phyloP scores from a whole-genome alignment of 2,888 invertebrate species.

The Therioaphis trifolii region DNA sequence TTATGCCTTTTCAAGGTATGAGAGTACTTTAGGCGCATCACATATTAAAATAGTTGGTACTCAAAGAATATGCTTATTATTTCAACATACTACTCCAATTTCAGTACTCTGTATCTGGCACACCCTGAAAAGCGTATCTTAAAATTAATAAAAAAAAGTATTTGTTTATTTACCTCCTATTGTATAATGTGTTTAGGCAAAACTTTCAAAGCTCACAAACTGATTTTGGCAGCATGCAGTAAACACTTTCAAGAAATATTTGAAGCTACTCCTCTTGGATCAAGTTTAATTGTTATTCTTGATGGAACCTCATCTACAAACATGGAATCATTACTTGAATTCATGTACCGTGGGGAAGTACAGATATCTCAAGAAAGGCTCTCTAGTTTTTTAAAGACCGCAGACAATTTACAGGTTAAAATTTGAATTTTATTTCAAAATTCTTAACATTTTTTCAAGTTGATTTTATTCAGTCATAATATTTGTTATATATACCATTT shows the following conservation, averaged over 20 bases:
- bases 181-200: slow-evolving; percentile 75
- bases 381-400: slow-evolving; percentile 90
- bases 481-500: too few relatives aligned
- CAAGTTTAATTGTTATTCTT: slow-evolving; percentile 84
- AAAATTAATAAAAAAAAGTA: slow-evolving; percentile 33
- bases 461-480: too few relatives aligned
- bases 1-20: too few relatives aligned
- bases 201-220: slow-evolving; percentile 90
- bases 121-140: too few relatives aligned
- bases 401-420: slow-evolving; percentile 85
- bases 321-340: slow-evolving; percentile 90
- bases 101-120: too few relatives aligned
- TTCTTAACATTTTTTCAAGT: neutral
- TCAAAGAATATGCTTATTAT: too few relatives aligned
- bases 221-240: slow-evolving; percentile 92
- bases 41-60: too few relatives aligned
- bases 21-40: too few relatives aligned
- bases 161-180: slow-evolving; percentile 63
- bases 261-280: slow-evolving; percentile 86
- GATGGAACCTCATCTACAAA: slow-evolving; percentile 90
- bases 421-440: neutral
- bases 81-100: neutral
- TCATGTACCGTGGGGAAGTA: slow-evolving; percentile 95
- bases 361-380: slow-evolving; percentile 92
- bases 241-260: slow-evolving; percentile 92